These are phyloP conservation scores for Labroides dimidiatus DNA, from an alignment of 2,797 vertebrate genomes.

Conservation along the genomic window DNA sequence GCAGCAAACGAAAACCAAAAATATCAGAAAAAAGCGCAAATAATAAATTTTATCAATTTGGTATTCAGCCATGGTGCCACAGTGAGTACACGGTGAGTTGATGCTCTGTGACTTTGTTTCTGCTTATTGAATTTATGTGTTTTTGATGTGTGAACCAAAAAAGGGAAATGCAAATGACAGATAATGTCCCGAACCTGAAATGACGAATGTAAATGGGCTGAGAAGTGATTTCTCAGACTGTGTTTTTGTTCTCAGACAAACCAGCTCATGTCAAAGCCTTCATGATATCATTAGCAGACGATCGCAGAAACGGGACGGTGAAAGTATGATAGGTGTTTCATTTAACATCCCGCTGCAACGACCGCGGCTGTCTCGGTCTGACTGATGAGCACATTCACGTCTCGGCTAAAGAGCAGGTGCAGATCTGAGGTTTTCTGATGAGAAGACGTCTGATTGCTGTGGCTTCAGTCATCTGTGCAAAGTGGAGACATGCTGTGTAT, in stretches of 20 bases:
- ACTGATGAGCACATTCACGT: neutral
- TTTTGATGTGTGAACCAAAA: too few species aligned
- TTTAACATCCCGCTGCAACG: slow-evolving; percentile 8
- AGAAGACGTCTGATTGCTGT: slow-evolving; percentile 14
- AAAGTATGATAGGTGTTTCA: slow-evolving; percentile 1
- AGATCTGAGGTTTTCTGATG: slow-evolving; percentile 32
- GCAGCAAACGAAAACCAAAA: too few species aligned
- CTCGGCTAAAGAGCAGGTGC: slow-evolving; percentile 36
- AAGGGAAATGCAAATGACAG: neutral
- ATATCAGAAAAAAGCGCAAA: too few species aligned
- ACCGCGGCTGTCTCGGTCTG: slow-evolving; percentile 5
- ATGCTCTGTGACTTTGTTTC: too few species aligned
- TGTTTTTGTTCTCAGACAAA: neutral
- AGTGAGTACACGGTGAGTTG: too few species aligned
- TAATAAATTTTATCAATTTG: too few species aligned
- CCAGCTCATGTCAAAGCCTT: neutral
- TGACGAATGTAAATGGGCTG: neutral
- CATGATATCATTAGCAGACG: neutral
- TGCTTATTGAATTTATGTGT: too few species aligned
- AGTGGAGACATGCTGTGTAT: slow-evolving; percentile 26
- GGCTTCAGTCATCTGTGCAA: slow-evolving; percentile 28
- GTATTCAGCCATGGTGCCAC: too few species aligned
- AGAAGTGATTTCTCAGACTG: neutral
- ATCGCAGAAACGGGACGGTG: neutral
- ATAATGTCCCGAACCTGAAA: neutral